Conservation (phyloP, 1,140 invertebrate species). For the Platorchestia sp. region DNA sequence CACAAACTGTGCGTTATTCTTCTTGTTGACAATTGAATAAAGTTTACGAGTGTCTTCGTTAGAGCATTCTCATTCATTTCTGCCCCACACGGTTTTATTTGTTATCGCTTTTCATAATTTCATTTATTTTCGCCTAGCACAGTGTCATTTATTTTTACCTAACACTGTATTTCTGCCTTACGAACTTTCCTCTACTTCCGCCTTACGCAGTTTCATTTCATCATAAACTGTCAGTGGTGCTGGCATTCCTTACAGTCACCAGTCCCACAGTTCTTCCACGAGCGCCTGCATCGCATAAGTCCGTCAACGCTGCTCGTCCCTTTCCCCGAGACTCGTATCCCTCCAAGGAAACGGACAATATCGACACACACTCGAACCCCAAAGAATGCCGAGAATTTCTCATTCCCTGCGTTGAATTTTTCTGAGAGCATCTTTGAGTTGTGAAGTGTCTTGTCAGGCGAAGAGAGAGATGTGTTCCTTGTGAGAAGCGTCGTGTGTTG, state of each 20-base stretch:
- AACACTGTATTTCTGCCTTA: no score
- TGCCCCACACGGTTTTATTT: no score
- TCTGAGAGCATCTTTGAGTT: conserved; percentile 8
- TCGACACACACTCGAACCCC: not conserved
- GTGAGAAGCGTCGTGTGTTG: not conserved
- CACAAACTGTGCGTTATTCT: no score
- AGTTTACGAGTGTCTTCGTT: no score
- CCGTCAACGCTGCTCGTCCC: not conserved
- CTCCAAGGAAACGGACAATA: conserved; percentile 18
- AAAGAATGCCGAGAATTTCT: conserved; percentile 37
- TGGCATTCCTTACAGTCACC: not conserved
- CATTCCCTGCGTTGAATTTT: conserved; percentile 11
- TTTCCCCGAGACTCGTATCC: not conserved
- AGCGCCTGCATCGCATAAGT: not conserved
- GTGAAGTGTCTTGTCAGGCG: conserved; percentile 21
- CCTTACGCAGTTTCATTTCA: not conserved
- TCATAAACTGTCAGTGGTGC: not conserved
- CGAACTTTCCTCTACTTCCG: not conserved
- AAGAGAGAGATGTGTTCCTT: not conserved
- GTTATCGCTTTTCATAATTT: no score
- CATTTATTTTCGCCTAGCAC: no score
- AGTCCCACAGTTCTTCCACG: not conserved
- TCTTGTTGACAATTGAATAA: no score
- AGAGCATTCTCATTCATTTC: no score
- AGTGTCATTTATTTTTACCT: no score